Conservation (phyloP, 2,888 invertebrate species). For the Drosophila formosana region DNA sequence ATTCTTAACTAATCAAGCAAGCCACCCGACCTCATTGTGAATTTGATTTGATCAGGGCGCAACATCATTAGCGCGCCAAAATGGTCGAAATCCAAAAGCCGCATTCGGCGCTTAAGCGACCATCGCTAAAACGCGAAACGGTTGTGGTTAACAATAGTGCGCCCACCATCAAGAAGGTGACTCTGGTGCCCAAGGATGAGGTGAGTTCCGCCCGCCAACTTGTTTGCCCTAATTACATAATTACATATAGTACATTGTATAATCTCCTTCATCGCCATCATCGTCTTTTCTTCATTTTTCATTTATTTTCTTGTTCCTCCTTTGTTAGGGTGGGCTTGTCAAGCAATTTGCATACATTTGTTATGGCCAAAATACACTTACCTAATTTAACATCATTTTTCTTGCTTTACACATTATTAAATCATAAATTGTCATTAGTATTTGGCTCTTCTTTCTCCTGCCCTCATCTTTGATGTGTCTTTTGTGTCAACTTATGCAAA, state of each 20-base stretch:
- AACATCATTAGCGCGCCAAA: constrained; percentile 28
- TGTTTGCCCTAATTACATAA: constrained; percentile 38
- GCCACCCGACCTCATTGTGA: constrained; percentile 18
- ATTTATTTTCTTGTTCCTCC: background rate
- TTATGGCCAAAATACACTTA: constrained; percentile 6
- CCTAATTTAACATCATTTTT: constrained; percentile 12
- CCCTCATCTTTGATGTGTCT: constrained; percentile 4
- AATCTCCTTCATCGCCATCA: constrained; percentile 11
- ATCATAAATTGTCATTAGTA: constrained; percentile 18
- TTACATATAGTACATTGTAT: constrained; percentile 38
- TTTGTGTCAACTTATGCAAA: constrained; percentile 5
- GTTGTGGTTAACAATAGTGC: constrained; percentile 84
- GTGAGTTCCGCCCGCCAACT: constrained; percentile 72
- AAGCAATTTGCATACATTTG: constrained; percentile 52
- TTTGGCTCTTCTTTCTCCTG: background rate
- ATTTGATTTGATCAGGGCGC: constrained; percentile 4
- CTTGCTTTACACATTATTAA: constrained; percentile 16
- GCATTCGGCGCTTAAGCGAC: constrained; percentile 82
- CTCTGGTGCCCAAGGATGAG: constrained; percentile 85
- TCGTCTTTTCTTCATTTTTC: background rate
- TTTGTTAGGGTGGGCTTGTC: background rate
- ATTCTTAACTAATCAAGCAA: constrained; percentile 31
- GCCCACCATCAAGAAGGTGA: constrained; percentile 85
- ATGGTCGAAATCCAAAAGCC: constrained; percentile 85
- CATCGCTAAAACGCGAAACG: constrained; percentile 84